Conservation (phyloP, 2,888 invertebrate genomes). For the Hirtodrosophila histrioides region DNA sequence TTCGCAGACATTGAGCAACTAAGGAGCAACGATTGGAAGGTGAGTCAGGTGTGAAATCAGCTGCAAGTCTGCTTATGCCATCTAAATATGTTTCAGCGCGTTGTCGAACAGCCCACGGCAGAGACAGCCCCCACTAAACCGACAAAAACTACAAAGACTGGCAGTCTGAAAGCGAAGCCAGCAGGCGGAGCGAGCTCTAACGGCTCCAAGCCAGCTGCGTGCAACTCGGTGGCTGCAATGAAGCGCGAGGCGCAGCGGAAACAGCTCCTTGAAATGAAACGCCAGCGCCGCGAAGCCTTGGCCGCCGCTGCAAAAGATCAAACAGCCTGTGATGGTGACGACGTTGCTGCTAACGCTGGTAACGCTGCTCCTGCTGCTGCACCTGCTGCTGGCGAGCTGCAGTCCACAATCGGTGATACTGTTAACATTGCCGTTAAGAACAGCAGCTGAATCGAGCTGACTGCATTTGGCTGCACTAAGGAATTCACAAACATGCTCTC, state of each 20-base stretch:
- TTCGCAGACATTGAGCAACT: slow-evolving; percentile 89
- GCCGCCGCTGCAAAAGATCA: slow-evolving; percentile 50
- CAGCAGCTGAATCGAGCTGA: slow-evolving; percentile 72
- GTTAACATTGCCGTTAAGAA: slow-evolving; percentile 54
- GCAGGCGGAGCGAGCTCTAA: slow-evolving; percentile 32
- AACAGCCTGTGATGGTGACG: slow-evolving; percentile 37
- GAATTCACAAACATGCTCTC: slow-evolving; percentile 62
- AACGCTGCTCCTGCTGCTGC: background rate
- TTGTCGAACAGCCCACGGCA: slow-evolving; percentile 34
- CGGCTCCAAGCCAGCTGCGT: slow-evolving; percentile 50
- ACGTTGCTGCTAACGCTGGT: background rate
- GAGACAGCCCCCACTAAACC: slow-evolving; percentile 24
- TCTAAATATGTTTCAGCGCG: slow-evolving; percentile 21
- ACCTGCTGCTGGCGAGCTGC: slow-evolving; percentile 35
- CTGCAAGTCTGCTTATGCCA: background rate
- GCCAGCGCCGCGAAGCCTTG: slow-evolving; percentile 82
- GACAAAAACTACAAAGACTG: slow-evolving; percentile 66
- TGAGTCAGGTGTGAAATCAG: slow-evolving; percentile 31
- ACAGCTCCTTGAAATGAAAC: slow-evolving; percentile 89
- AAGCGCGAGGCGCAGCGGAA: slow-evolving; percentile 90
- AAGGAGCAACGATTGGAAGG: slow-evolving; percentile 89
- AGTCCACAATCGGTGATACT: slow-evolving; percentile 45
- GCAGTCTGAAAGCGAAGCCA: slow-evolving; percentile 59
- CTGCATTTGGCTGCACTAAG: slow-evolving; percentile 27
- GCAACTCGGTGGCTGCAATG: slow-evolving; percentile 84